Conservation (phyloP, 2,113 vertebrate species). For the Zingel zingel region DNA sequence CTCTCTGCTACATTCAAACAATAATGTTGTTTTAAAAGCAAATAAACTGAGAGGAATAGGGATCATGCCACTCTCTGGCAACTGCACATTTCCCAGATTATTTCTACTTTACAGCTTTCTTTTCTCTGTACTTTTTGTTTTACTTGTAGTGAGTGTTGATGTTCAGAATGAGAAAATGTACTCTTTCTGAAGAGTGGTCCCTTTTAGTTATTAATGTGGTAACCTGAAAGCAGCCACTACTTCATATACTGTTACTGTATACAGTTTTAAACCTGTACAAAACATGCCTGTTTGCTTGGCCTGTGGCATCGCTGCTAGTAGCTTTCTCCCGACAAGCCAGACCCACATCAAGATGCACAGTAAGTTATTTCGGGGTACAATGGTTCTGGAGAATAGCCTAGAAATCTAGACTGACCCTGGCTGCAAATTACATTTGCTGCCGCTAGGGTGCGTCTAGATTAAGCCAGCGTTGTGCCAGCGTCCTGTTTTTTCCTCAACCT, state of each 20-base stretch:
- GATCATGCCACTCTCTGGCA: background rate
- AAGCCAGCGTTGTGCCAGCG: too few relatives aligned
- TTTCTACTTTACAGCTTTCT: slow-evolving; percentile 4
- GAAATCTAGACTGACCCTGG: too few relatives aligned
- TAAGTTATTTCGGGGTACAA: too few relatives aligned
- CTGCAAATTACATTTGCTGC: too few relatives aligned
- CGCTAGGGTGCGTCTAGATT: too few relatives aligned
- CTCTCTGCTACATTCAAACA: background rate
- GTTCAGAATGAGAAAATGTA: background rate
- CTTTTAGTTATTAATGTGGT: slow-evolving; percentile 23
- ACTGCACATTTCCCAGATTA: slow-evolving; percentile 5
- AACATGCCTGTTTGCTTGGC: too few relatives aligned
- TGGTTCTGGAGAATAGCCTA: too few relatives aligned
- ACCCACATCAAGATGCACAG: too few relatives aligned
- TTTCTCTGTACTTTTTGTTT: background rate
- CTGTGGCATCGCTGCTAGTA: too few relatives aligned
- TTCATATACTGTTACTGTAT: background rate
- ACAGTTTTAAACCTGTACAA: background rate
- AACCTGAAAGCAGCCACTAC: background rate
- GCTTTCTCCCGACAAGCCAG: too few relatives aligned
- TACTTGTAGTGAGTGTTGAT: background rate
- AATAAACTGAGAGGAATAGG: background rate
- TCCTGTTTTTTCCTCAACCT: too few relatives aligned
- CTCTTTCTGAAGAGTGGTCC: background rate
- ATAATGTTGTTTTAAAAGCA: background rate